A percentile compares a stretch with the other conserved stretches of the same genome.
Evolutionary conservation across 2,888 invertebrate species (phyloP).

Genomic region (Galeopsomyia nigrocyanea): DNA sequence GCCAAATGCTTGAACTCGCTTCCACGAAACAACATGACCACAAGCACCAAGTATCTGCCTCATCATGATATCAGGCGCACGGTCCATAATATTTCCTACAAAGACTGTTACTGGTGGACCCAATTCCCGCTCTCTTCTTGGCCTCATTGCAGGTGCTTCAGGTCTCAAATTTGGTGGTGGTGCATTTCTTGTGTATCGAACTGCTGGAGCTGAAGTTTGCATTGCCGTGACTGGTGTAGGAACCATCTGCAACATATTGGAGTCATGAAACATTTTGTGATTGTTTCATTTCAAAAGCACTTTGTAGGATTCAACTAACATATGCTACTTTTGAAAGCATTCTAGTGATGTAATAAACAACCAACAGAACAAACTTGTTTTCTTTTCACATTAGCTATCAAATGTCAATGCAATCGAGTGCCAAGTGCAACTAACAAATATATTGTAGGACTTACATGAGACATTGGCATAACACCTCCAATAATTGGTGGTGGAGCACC

Average conservation of each 20-base stretch:
- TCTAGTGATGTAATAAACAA: no score
- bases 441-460: slow-evolving; percentile 75
- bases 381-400: no score
- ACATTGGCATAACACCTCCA: slow-evolving; percentile 79
- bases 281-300: no score
- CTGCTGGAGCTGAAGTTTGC: slow-evolving; percentile 67
- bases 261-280: no score
- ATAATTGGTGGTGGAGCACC: slow-evolving; percentile 78
- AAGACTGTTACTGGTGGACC: slow-evolving; percentile 97
- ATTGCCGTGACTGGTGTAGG: slow-evolving; percentile 69
- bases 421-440: neutral
- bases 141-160: slow-evolving; percentile 39
- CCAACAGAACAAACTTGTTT: no score
- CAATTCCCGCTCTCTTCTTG: slow-evolving; percentile 64
- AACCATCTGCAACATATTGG: slow-evolving; percentile 65
- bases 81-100: slow-evolving; percentile 96
- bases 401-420: no score
- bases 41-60: slow-evolving; percentile 92
- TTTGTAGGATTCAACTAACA: no score
- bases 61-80: slow-evolving; percentile 95
- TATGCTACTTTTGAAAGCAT: no score
- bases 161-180: slow-evolving; percentile 52
- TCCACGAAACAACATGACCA: slow-evolving; percentile 96
- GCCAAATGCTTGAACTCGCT: slow-evolving; percentile 96
- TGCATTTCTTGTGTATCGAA: slow-evolving; percentile 65